phyloP scores from a whole-genome alignment of 2,888 invertebrate species.

The Drosophila formosana region DNA sequence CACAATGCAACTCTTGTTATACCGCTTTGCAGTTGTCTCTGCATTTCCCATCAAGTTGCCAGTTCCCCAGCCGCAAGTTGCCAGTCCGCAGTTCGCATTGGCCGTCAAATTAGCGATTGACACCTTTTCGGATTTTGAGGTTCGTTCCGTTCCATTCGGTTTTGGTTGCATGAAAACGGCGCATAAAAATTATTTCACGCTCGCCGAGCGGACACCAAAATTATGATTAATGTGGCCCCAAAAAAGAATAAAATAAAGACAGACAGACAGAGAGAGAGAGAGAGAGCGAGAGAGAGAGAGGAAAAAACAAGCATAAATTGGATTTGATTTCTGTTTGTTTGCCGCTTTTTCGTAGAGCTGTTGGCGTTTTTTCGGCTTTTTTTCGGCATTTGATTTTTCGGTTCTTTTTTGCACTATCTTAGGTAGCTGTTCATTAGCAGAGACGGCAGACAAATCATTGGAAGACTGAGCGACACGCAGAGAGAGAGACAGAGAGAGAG shows the following conservation, averaged over 20 bases:
- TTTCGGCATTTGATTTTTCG: conserved; percentile 9
- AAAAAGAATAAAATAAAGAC: conserved; percentile 12
- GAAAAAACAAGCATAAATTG: conserved; percentile 59
- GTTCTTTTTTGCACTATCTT: conserved; percentile 56
- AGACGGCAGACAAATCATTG: conserved; percentile 52
- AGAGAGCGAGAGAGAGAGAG: not conserved
- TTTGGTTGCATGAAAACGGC: conserved; percentile 67
- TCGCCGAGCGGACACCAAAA: conserved; percentile 51
- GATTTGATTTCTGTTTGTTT: conserved; percentile 78
- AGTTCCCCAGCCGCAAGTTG: not conserved
- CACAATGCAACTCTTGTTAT: conserved; percentile 37
- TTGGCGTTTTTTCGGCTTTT: conserved; percentile 35
- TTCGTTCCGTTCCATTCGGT: conserved; percentile 38
- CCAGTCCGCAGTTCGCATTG: conserved; percentile 1
- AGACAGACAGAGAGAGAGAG: not conserved
- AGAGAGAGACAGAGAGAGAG: not conserved
- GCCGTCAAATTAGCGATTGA: conserved; percentile 70
- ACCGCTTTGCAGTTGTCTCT: conserved; percentile 5
- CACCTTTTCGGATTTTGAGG: conserved; percentile 59
- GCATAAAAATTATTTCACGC: conserved; percentile 79
- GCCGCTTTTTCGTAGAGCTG: conserved; percentile 47
- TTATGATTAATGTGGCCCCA: conserved; percentile 73
- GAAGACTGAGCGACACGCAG: conserved; percentile 1
- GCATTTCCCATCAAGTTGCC: conserved; percentile 48
- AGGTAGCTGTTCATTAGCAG: conserved; percentile 70